Percentiles rank a stretch among this genome's conserved stretches.
Conservation (phyloP, 2,113 vertebrate genomes). For the Saguinus midas region DNA sequence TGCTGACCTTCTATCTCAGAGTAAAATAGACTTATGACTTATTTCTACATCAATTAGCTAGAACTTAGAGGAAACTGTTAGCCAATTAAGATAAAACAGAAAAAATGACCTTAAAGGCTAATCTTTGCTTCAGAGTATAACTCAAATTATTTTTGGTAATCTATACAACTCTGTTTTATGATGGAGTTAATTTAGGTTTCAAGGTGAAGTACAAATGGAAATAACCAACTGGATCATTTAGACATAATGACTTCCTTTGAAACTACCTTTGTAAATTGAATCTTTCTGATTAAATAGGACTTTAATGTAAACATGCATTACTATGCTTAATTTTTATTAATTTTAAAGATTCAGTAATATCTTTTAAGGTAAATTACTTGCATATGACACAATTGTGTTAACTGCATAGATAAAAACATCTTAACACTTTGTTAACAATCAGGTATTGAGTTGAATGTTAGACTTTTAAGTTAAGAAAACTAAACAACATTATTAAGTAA, state of each 20-base stretch:
- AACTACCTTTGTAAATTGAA: background rate
- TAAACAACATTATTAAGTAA: background rate
- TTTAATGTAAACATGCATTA: background rate
- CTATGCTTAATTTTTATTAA: background rate
- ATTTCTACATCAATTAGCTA: constrained; percentile 59
- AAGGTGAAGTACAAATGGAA: constrained; percentile 23
- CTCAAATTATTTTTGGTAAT: constrained; percentile 53
- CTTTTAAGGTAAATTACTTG: background rate
- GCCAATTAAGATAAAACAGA: constrained; percentile 49
- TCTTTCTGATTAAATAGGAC: background rate
- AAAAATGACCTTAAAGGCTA: constrained; percentile 45
- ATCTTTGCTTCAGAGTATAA: constrained; percentile 17
- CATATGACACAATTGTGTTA: background rate
- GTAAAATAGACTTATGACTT: constrained; percentile 52
- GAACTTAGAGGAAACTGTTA: constrained; percentile 41
- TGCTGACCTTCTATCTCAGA: constrained; percentile 33
- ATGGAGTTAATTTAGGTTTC: constrained; percentile 44
- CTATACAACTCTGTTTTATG: constrained; percentile 31
- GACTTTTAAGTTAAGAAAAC: constrained; percentile 10
- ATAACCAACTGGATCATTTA: background rate
- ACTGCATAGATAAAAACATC: background rate
- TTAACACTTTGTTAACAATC: background rate
- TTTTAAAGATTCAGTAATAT: constrained; percentile 13
- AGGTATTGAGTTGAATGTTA: background rate
- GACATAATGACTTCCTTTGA: background rate